phyloP scores from a whole-genome alignment of 2,888 invertebrate species.

The Anthoptus insignis region DNA sequence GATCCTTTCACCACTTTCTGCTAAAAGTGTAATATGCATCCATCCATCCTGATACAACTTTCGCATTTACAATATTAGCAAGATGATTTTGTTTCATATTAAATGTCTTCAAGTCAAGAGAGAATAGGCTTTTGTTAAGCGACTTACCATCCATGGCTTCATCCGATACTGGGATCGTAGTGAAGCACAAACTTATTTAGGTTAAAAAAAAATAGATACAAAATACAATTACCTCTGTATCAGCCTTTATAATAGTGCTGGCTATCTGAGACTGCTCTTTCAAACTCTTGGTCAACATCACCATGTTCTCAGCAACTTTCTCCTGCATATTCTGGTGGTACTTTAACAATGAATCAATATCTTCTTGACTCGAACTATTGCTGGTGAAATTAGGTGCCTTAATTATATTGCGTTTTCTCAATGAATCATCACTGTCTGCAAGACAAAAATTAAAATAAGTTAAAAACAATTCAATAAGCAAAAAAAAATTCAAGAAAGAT shows the following conservation, averaged over 20 bases:
- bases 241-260: slow-evolving; percentile 95
- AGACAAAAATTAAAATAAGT: background rate
- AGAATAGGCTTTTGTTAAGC: no score
- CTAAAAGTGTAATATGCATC: background rate
- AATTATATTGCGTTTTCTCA: slow-evolving; percentile 85
- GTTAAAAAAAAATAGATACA: background rate
- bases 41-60: no score
- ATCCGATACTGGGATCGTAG: no score
- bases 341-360: slow-evolving; percentile 94
- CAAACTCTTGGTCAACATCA: slow-evolving; percentile 94
- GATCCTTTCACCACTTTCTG: no score
- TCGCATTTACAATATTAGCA: no score
- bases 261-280: slow-evolving; percentile 97
- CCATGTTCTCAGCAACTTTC: slow-evolving; percentile 97
- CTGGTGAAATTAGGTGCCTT: slow-evolving; percentile 82
- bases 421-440: slow-evolving; percentile 73
- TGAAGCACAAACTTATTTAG: no score
- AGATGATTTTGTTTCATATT: no score
- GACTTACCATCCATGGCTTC: no score
- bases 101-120: no score
- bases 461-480: no score
- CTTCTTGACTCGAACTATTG: slow-evolving; percentile 86
- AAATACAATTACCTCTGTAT: slow-evolving; percentile 90
- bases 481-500: slow-evolving; percentile 19
- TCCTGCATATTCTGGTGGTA: slow-evolving; percentile 97